Conservation (phyloP, 2,797 vertebrate genomes). For the Diglossa cyanea region DNA sequence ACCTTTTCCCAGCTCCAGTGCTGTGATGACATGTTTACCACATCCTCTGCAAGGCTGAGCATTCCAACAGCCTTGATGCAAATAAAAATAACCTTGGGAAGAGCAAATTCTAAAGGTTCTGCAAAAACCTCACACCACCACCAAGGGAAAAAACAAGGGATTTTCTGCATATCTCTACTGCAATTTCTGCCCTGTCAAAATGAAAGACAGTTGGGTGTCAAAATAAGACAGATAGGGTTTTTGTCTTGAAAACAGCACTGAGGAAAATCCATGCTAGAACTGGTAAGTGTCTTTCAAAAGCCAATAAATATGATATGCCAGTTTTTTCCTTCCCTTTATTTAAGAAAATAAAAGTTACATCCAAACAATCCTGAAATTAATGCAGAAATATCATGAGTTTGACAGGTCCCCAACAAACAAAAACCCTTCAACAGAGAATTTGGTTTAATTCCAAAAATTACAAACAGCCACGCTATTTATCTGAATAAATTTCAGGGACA, state of each 20-base stretch:
- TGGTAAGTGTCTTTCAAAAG: not conserved
- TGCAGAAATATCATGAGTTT: not conserved
- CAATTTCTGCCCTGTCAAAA: not conserved
- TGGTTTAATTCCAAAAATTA: not conserved
- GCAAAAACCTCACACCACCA: not conserved
- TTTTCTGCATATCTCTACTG: not conserved
- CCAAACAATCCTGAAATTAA: not conserved
- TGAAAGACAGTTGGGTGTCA: not conserved
- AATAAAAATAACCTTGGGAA: not conserved
- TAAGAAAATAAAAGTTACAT: not conserved
- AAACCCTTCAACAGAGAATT: not conserved
- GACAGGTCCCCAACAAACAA: not conserved
- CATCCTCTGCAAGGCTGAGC: not conserved
- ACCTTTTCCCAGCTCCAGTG: not conserved
- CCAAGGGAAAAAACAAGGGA: fast-evolving
- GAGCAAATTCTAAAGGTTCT: not conserved
- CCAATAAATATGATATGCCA: fast-evolving
- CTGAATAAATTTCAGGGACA: not conserved
- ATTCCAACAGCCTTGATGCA: not conserved
- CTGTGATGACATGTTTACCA: not conserved
- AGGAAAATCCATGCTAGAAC: not conserved
- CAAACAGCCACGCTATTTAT: not conserved
- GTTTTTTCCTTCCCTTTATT: not conserved
- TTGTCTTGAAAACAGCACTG: not conserved
- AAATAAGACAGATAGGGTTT: not conserved